Conservation (phyloP, 2,888 invertebrate species). For the Laspeyria flexula region DNA sequence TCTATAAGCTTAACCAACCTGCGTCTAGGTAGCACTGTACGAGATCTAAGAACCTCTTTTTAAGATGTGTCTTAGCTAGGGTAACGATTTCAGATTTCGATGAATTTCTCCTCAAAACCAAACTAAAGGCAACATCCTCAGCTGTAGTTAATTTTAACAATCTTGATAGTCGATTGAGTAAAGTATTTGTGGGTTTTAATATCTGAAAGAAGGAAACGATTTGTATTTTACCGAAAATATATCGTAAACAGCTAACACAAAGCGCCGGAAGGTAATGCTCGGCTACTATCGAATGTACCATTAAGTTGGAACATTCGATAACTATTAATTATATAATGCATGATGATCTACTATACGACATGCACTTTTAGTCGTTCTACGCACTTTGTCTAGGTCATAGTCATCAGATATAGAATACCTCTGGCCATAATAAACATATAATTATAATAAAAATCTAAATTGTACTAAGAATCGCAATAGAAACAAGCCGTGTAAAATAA, state of each 20-base stretch:
- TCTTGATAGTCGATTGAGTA: slow-evolving; percentile 94
- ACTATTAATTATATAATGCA: slow-evolving; percentile 15
- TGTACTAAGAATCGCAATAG: no score
- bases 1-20: slow-evolving; percentile 75
- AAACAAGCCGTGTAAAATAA: no score
- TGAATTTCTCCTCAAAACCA: slow-evolving; percentile 93
- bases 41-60: slow-evolving; percentile 93
- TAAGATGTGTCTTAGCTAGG: slow-evolving; percentile 92
- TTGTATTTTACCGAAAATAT: slow-evolving; percentile 25
- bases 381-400: no score
- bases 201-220: slow-evolving; percentile 84
- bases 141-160: slow-evolving; percentile 94
- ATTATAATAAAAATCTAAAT: no score
- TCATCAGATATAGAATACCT: no score
- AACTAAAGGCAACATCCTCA: slow-evolving; percentile 96
- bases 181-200: slow-evolving; percentile 91
- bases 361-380: no score
- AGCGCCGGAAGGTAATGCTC: slow-evolving; percentile 22
- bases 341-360: no score
- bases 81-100: slow-evolving; percentile 90
- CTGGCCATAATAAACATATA: no score
- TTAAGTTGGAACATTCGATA: slow-evolving; percentile 9
- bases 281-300: slow-evolving; percentile 24
- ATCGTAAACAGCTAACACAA: slow-evolving; percentile 15
- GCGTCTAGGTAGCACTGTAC: slow-evolving; percentile 95